A percentile compares a stretch with the other conserved stretches of the same genome.
Conservation (phyloP, 2,888 invertebrate genomes). For the Lepidochitona cinerea region DNA sequence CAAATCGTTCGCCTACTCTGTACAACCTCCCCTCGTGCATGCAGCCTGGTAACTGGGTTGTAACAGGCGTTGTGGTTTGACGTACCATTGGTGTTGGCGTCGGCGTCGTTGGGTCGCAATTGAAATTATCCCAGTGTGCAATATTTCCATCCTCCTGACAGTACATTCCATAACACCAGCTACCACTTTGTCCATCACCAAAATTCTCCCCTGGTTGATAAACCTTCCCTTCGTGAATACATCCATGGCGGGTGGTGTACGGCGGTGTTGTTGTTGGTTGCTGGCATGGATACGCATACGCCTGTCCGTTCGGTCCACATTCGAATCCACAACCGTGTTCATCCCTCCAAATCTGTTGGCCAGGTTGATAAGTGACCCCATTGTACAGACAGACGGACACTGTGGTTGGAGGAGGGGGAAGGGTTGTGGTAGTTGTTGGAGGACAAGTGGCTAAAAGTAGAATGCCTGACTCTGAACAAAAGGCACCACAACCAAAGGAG, state of each 20-base stretch:
- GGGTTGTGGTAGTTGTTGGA: background rate
- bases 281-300: background rate
- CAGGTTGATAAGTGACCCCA: background rate
- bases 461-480: background rate
- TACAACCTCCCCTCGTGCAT: slow-evolving; percentile 27
- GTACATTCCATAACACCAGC: slow-evolving; percentile 21
- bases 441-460: background rate
- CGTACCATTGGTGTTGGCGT: background rate
- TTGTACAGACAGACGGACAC: background rate
- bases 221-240: background rate
- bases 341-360: background rate
- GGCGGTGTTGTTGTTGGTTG: background rate
- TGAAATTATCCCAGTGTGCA: slow-evolving; percentile 18
- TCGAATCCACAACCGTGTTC: background rate
- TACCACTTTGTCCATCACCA: slow-evolving; percentile 13
- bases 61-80: background rate
- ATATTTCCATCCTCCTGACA: slow-evolving; percentile 28
- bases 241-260: background rate
- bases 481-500: background rate
- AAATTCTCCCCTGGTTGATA: slow-evolving; percentile 25
- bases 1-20: slow-evolving; percentile 24
- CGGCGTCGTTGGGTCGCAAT: background rate
- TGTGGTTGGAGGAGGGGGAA: background rate
- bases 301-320: background rate
- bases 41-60: slow-evolving; percentile 4